Evolutionary conservation across 2,888 invertebrate species (phyloP).

Genomic region (Bhutanitis thaidina): DNA sequence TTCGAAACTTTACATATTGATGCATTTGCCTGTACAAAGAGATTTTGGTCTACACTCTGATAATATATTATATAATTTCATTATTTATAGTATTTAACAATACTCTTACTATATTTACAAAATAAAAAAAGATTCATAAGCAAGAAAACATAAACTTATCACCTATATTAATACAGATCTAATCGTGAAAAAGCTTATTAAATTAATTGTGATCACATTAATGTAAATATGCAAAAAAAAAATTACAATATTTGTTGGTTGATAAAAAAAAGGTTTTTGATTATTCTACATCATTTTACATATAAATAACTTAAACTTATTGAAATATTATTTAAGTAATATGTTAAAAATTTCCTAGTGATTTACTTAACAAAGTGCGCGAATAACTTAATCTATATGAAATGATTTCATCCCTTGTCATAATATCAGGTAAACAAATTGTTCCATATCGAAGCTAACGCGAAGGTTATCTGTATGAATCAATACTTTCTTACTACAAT

Average conservation of each 20-base stretch:
- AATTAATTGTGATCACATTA: conserved; percentile 8
- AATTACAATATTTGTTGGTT: not conserved
- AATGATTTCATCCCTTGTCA: not conserved
- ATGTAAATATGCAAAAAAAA: conserved; percentile 8
- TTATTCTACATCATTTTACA: not conserved
- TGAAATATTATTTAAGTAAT: conserved; percentile 6
- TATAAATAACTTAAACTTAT: not conserved
- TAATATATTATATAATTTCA: conserved; percentile 23
- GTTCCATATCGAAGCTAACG: not conserved
- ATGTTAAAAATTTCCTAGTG: conserved; percentile 10
- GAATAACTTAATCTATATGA: not conserved
- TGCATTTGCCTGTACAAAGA: not conserved
- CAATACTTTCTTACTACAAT: not conserved
- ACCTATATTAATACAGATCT: not conserved
- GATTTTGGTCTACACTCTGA: not conserved
- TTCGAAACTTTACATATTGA: too few species aligned
- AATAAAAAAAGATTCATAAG: conserved; percentile 7
- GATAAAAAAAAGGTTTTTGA: not conserved
- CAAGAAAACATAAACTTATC: too few species aligned
- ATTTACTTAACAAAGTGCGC: conserved; percentile 14
- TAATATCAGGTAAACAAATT: not conserved
- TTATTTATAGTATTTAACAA: conserved; percentile 7
- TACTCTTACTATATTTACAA: conserved; percentile 21
- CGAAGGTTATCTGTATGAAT: not conserved
- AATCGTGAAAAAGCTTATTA: conserved; percentile 6